phyloP scores from a whole-genome alignment of 2,888 invertebrate species.

The Erynnis tages region DNA sequence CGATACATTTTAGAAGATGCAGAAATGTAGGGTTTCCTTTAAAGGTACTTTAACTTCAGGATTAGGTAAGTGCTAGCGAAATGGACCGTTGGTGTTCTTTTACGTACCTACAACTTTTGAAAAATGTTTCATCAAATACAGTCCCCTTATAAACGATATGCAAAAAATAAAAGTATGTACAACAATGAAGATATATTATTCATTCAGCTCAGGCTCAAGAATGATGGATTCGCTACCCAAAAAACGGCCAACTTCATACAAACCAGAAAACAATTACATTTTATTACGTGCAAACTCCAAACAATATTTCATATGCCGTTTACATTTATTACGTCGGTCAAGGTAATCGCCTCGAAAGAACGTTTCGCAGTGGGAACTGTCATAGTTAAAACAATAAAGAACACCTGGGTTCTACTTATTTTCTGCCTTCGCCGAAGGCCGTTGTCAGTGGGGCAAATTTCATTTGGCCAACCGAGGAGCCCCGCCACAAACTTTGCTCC shows the following conservation, averaged over 20 bases:
- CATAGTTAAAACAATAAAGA: slow-evolving; percentile 48
- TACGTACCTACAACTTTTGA: no score
- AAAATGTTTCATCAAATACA: no score
- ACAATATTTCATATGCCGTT: background rate
- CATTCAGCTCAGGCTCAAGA: slow-evolving; percentile 1
- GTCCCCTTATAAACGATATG: no score
- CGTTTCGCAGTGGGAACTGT: slow-evolving; percentile 46
- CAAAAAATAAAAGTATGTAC: no score
- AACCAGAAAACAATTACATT: background rate
- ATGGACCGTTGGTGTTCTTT: no score
- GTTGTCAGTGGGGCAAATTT: slow-evolving; percentile 73
- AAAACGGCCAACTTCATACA: background rate
- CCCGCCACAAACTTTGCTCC: slow-evolving; percentile 58
- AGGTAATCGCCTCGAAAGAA: slow-evolving; percentile 2
- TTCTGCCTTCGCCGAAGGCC: slow-evolving; percentile 46
- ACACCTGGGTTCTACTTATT: slow-evolving; percentile 47
- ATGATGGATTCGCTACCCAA: slow-evolving; percentile 12
- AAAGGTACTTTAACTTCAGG: no score
- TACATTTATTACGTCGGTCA: slow-evolving; percentile 7
- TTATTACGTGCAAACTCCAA: background rate
- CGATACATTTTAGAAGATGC: slow-evolving; percentile 1
- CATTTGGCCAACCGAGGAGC: slow-evolving; percentile 62
- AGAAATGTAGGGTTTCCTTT: background rate
- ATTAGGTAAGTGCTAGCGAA: no score
- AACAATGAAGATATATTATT: background rate